These are phyloP conservation scores for Otus scops DNA, from an alignment of 2,797 vertebrate species.

Conservation along the genomic window DNA sequence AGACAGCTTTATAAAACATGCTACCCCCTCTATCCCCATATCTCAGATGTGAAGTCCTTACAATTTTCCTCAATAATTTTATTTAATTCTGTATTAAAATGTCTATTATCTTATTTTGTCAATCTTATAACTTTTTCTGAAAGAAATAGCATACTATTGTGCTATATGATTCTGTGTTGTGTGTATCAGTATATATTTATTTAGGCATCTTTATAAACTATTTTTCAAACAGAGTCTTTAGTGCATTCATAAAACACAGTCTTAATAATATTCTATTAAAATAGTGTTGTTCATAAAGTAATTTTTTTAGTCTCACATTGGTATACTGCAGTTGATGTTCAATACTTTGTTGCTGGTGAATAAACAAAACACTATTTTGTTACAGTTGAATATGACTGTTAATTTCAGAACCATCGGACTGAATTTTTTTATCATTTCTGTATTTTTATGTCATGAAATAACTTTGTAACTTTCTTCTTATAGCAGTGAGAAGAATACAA, in stretches of 20 bases:
- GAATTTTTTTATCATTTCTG: not conserved
- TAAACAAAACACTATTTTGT: not conserved
- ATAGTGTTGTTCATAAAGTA: not conserved
- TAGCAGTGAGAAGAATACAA: not conserved
- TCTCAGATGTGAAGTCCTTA: too few relatives aligned
- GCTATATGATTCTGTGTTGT: not conserved
- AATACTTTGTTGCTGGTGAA: not conserved
- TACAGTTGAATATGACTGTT: not conserved
- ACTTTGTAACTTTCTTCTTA: not conserved
- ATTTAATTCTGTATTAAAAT: not conserved
- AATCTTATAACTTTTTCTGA: not conserved
- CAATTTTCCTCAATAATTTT: not conserved
- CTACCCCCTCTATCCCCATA: too few relatives aligned
- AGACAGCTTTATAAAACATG: too few relatives aligned
- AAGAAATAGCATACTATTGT: not conserved
- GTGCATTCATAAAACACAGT: not conserved
- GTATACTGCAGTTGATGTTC: not conserved
- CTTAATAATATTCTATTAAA: not conserved
- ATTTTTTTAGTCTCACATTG: not conserved
- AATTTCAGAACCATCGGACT: not conserved
- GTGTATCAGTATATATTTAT: not conserved
- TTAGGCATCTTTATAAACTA: not conserved
- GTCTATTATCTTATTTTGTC: not conserved
- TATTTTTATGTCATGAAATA: not conserved
- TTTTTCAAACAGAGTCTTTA: not conserved